These are phyloP conservation scores for Itoplectis maculator DNA, from an alignment of 2,888 invertebrate species.

Conservation along the genomic window DNA sequence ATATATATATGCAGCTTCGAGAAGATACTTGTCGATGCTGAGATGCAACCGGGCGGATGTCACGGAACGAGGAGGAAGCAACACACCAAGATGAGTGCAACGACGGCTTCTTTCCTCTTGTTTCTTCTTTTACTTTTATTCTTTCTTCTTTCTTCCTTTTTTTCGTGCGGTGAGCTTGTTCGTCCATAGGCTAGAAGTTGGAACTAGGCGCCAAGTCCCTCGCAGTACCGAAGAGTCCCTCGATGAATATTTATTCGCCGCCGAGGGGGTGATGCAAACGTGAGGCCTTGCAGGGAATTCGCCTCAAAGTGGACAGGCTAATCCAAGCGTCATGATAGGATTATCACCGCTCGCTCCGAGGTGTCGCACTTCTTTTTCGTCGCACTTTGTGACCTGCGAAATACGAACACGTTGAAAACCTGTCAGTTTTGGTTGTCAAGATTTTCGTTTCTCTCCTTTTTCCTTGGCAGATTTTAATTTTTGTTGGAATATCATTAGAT, in stretches of 20 bases:
- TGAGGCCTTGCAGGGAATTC: constrained; percentile 23
- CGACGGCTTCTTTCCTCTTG: constrained; percentile 38
- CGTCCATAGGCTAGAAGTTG: constrained; percentile 6
- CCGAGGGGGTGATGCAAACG: constrained; percentile 12
- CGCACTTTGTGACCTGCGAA: background rate
- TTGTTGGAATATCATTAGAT: too few relatives aligned
- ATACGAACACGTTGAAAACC: constrained; percentile 2
- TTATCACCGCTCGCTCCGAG: background rate
- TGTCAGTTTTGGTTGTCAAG: background rate
- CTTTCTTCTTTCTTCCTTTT: constrained; percentile 15
- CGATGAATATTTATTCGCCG: constrained; percentile 51
- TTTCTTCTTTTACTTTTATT: constrained; percentile 29
- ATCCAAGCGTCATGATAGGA: background rate
- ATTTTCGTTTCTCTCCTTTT: too few relatives aligned
- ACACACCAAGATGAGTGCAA: constrained; percentile 65
- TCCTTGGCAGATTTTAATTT: too few relatives aligned
- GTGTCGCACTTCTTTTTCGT: background rate
- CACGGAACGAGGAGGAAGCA: constrained; percentile 80
- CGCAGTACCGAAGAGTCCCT: constrained; percentile 34
- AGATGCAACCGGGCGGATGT: constrained; percentile 77
- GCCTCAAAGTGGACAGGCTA: background rate
- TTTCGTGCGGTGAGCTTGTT: constrained; percentile 60
- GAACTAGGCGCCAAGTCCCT: constrained; percentile 40
- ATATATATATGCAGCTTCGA: background rate
- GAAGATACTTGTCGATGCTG: constrained; percentile 59